phyloP scores from a whole-genome alignment of 2,797 vertebrate species.

The Myotis vivesi region DNA sequence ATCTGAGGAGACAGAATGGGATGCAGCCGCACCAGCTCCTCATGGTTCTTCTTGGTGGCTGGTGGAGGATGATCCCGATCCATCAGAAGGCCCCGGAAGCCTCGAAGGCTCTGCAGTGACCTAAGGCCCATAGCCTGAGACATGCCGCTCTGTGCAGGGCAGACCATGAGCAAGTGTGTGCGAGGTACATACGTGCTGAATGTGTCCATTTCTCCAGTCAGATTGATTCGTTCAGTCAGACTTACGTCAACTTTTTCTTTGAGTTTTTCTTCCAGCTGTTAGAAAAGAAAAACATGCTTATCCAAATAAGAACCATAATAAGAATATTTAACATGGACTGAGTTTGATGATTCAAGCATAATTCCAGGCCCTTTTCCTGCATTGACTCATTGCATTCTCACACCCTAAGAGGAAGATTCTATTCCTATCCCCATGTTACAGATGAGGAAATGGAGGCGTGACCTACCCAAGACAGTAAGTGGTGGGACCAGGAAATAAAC shows the following conservation, averaged over 20 bases:
- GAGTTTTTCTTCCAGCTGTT: conserved; percentile 97
- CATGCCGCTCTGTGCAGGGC: background rate
- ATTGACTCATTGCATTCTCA: background rate
- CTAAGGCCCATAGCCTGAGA: background rate
- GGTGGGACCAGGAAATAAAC: background rate
- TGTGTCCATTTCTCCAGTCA: conserved; percentile 98
- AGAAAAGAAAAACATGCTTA: conserved; percentile 23
- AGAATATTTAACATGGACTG: background rate
- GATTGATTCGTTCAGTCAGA: conserved; percentile 94
- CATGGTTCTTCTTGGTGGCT: conserved; percentile 43
- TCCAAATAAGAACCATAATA: background rate
- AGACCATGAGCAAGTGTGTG: background rate
- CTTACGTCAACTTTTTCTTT: conserved; percentile 97
- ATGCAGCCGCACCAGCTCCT: conserved; percentile 14
- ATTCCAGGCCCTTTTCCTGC: background rate
- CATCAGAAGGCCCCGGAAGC: conserved; percentile 42
- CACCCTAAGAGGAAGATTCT: background rate
- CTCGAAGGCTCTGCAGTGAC: background rate
- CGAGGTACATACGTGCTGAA: conserved; percentile 94
- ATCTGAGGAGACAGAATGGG: background rate
- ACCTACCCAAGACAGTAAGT: background rate
- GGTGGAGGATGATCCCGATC: background rate
- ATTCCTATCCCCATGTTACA: background rate
- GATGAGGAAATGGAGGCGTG: background rate
- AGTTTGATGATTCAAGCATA: background rate